Percentiles rank a stretch among this genome's conserved stretches.
These are phyloP conservation scores for Eptesicus fuscus DNA, from an alignment of 2,113 vertebrate species.

Conservation along the genomic window DNA sequence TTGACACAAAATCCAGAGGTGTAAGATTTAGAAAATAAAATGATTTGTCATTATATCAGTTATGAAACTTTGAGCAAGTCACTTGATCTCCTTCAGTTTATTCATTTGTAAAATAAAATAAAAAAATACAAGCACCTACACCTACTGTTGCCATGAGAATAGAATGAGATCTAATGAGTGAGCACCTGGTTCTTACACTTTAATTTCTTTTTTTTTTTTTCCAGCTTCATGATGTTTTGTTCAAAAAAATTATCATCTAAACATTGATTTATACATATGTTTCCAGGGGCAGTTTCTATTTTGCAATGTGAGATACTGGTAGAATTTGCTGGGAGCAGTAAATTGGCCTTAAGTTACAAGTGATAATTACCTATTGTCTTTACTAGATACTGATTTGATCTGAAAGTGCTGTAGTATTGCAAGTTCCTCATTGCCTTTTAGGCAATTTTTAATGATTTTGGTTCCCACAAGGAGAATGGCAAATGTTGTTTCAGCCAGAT, in stretches of 20 bases:
- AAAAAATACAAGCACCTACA: neutral
- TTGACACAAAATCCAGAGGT: neutral
- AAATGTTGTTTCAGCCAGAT: neutral
- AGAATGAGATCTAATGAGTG: neutral
- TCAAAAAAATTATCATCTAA: slow-evolving; percentile 1
- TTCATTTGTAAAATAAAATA: slow-evolving; percentile 6
- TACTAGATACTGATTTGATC: neutral
- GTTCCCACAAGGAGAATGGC: neutral
- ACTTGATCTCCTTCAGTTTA: neutral
- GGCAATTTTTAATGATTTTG: slow-evolving; percentile 14
- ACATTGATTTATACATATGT: neutral
- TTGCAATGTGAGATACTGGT: neutral
- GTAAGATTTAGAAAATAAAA: neutral
- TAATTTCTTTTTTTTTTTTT: neutral
- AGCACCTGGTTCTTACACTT: neutral
- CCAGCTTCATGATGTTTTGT: neutral
- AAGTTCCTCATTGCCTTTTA: neutral
- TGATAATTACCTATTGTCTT: neutral
- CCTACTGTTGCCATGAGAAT: neutral
- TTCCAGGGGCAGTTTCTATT: neutral
- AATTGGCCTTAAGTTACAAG: neutral
- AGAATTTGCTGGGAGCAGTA: neutral
- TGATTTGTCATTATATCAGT: neutral
- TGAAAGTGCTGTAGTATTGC: neutral
- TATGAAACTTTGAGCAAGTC: neutral